Conservation (phyloP, 2,113 vertebrate genomes). For the Cardinalis cardinalis region DNA sequence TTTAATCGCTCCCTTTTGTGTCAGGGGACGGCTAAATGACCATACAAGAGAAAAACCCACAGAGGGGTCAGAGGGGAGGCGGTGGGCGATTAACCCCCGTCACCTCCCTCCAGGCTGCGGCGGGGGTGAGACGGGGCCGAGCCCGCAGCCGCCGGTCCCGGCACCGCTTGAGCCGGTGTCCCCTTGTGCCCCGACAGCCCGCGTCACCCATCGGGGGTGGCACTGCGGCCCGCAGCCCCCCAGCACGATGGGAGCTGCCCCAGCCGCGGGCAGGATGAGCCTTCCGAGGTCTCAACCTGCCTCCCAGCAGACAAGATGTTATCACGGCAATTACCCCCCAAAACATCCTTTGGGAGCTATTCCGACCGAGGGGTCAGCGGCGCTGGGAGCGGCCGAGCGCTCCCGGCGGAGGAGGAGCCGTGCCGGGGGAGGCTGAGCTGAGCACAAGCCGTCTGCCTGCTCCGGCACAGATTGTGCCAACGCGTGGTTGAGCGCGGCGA, state of each 20-base stretch:
- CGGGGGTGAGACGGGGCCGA: slow-evolving; percentile 31
- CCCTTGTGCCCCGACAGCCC: not conserved
- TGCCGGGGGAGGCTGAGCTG: slow-evolving; percentile 26
- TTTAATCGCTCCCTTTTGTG: slow-evolving; percentile 77
- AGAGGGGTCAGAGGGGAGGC: slow-evolving; percentile 75
- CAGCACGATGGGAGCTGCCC: not conserved
- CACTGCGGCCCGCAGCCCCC: not conserved
- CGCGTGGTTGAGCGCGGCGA: slow-evolving; percentile 34
- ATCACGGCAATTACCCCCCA: slow-evolving; percentile 36
- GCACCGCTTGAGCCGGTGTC: not conserved
- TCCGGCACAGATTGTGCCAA: slow-evolving; percentile 46
- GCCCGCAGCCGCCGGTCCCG: not conserved
- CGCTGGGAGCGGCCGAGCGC: not conserved
- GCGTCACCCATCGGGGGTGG: not conserved
- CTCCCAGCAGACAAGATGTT: slow-evolving; percentile 38
- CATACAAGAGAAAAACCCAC: slow-evolving; percentile 77
- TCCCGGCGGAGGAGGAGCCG: slow-evolving; percentile 17
- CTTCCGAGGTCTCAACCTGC: not conserved
- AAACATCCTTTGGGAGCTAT: slow-evolving; percentile 33
- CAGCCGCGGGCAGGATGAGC: not conserved
- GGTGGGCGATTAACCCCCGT: slow-evolving; percentile 75
- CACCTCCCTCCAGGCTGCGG: slow-evolving; percentile 62
- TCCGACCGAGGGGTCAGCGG: slow-evolving; percentile 24
- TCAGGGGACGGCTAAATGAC: slow-evolving; percentile 68
- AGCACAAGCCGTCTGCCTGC: slow-evolving; percentile 32